Evolutionary conservation across 2,888 invertebrate genomes (phyloP), one percentile per base, ranked within the genome.

Genomic region (Cistogaster globosa): DNA sequence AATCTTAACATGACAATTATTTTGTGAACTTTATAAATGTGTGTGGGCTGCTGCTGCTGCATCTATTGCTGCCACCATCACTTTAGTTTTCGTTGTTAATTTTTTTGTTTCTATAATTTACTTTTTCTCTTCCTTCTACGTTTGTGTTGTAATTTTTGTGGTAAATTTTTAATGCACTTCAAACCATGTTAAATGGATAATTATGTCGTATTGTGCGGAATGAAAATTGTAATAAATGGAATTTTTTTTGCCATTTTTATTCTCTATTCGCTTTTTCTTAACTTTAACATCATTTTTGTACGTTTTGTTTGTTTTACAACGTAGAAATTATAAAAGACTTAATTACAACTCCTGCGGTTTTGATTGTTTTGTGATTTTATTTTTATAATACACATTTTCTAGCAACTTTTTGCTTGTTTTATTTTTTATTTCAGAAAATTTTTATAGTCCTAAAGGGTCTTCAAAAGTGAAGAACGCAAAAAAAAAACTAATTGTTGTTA

Each of bases 1-100:
- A 79, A 82, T 82, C 85, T 79, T 85, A 85, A 85, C 85, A 85
- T 85, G 85, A 82, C 85, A 85, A 82, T 85, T 85, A 85, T 85
- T 78, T 75, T 63, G 80, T 79, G 83, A 83, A 78, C 78, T 83
- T 78, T 74, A 83, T 74, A 62, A 74, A 78, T 78, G 78, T 78
- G 83, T 83, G 83, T 83, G 78, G 78, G 74, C 79, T 58, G 62
- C 51, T 68, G 53, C 36, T 51, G 57, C 20, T 67, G 67, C 42
- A 14, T 18, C 38, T 38, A 63, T 48, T 42, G 36, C 63, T 65
- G 75, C 71, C 80, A 76, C 65, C 75, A 71, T 58, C 75, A 71
- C 68, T 74, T 82, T 69, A 74, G 32, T 68, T 77, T 82, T 80
- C 36, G 71, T 71, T 74, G 63, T 84, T n/a, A n/a, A n/a, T n/a